Evolutionary conservation across 2,888 invertebrate species (phyloP).

Genomic region (Augochlorella aurata): DNA sequence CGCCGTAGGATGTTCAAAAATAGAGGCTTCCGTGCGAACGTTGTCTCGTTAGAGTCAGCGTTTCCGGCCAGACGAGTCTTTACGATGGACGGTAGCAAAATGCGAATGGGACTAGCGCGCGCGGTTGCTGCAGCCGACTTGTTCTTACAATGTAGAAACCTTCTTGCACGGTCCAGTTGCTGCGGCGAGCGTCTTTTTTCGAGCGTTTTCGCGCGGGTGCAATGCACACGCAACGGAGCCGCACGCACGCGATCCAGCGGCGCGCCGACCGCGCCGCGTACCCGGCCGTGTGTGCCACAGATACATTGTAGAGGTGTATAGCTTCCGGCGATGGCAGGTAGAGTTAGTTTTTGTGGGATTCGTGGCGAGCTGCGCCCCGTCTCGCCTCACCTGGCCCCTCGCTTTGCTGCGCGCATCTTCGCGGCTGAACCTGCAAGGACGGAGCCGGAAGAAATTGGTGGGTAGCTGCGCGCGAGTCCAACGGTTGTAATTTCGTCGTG

Average conservation of each 20-base stretch:
- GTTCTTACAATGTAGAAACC: conserved; percentile 12
- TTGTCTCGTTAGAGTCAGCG: background rate
- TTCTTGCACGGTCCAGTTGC: conserved; percentile 45
- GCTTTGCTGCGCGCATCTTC: conserved; percentile 11
- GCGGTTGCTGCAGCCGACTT: background rate
- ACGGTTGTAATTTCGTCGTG: conserved; percentile 49
- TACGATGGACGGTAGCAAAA: background rate
- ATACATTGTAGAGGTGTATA: background rate
- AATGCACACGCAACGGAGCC: conserved; percentile 28
- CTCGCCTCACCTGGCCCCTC: background rate
- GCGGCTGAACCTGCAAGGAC: conserved; percentile 44
- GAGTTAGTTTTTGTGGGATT: conserved; percentile 39
- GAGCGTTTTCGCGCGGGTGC: conserved; percentile 37
- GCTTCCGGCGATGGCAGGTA: conserved; percentile 33
- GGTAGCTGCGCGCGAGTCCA: conserved; percentile 43
- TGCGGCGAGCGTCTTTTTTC: conserved; percentile 8
- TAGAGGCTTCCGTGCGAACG: background rate
- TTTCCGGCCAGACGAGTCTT: background rate
- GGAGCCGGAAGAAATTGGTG: conserved; percentile 62
- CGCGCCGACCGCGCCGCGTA: background rate
- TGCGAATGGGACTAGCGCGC: background rate
- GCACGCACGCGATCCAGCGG: conserved; percentile 12
- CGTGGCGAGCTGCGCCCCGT: background rate
- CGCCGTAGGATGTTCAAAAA: background rate
- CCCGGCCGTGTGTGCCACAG: background rate